phyloP scores from a whole-genome alignment of 2,888 invertebrate species.

The Corbicula japonica region DNA sequence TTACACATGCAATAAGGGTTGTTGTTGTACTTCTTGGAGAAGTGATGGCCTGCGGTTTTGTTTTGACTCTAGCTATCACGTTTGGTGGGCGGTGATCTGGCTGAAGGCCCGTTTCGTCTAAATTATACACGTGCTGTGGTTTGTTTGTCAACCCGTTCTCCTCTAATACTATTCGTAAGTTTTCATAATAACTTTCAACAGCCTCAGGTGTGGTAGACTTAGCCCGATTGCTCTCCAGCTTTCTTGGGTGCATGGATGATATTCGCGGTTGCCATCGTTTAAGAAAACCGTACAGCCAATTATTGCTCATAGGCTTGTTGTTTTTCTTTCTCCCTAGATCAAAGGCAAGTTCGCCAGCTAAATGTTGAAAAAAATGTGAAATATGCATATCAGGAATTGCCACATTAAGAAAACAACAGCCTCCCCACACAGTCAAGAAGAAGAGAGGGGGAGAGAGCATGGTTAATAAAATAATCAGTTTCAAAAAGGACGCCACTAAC shows the following conservation, averaged over 20 bases:
- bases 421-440: too few relatives aligned
- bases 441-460: too few relatives aligned
- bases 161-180: background rate
- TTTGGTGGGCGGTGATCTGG: constrained; percentile 21
- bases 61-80: background rate
- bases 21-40: constrained; percentile 25
- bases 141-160: background rate
- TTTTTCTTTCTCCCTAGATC: too few relatives aligned
- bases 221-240: background rate
- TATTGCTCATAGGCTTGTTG: too few relatives aligned
- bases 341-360: too few relatives aligned
- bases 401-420: too few relatives aligned
- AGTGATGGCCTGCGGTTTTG: constrained; percentile 6
- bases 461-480: too few relatives aligned
- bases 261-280: too few relatives aligned
- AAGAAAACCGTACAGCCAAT: too few relatives aligned
- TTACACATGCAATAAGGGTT: constrained; percentile 29
- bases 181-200: background rate
- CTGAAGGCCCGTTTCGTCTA: constrained; percentile 19
- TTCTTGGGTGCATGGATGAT: background rate
- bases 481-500: too few relatives aligned
- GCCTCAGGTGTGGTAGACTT: background rate
- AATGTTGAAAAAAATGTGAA: too few relatives aligned
- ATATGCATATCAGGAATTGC: too few relatives aligned
- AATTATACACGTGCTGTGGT: constrained; percentile 3